Conservation (phyloP, 1,140 invertebrate genomes). For the Platyscapa corneri region DNA sequence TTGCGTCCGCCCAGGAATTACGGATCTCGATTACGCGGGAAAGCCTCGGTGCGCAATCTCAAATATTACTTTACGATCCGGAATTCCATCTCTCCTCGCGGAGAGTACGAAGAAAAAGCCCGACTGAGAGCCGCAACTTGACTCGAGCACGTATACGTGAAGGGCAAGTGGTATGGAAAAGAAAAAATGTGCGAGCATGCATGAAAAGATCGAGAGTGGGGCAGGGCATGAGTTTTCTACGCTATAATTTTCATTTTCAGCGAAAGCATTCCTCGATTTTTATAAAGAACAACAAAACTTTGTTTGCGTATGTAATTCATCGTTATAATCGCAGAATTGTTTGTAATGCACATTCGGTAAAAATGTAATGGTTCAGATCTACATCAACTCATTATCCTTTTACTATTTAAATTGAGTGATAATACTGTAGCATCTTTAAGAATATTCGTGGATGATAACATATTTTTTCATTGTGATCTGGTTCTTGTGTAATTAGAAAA, state of each 20-base stretch:
- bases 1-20: constrained; percentile 19
- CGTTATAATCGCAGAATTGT: background rate
- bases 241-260: constrained; percentile 16
- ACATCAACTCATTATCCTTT: background rate
- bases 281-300: background rate
- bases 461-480: constrained; percentile 4
- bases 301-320: background rate
- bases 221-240: background rate
- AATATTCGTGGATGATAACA: background rate
- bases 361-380: background rate
- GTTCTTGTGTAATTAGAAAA: background rate
- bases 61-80: constrained; percentile 48
- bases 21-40: constrained; percentile 35
- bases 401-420: background rate
- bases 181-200: background rate
- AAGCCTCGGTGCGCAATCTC: constrained; percentile 4
- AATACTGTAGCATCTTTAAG: background rate
- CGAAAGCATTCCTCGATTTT: background rate
- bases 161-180: background rate
- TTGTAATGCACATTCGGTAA: too few species aligned
- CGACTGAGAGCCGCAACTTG: background rate
- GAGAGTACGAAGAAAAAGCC: background rate
- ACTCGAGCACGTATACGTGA: constrained; percentile 23
- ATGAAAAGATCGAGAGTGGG: background rate
- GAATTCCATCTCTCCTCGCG: constrained; percentile 13